Evolutionary conservation across 2,113 vertebrate genomes (phyloP).

Genomic region (Nesospiza acunhae): DNA sequence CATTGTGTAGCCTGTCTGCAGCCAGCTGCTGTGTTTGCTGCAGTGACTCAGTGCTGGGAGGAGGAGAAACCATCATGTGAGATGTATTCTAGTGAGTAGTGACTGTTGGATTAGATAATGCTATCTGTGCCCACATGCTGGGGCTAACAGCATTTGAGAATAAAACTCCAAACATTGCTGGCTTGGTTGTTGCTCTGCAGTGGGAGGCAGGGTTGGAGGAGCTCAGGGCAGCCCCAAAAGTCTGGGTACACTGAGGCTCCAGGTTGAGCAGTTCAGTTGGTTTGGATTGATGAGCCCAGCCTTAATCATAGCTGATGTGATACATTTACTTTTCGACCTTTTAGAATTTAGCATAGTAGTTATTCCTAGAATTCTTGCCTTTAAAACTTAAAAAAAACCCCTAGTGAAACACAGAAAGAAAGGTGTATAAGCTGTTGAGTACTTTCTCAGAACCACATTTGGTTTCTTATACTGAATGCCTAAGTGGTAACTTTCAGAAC

Average conservation of each 20-base stretch:
- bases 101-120: slow-evolving; percentile 57
- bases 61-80: slow-evolving; percentile 38
- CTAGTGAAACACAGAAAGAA: background rate
- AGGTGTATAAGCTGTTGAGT: background rate
- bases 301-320: background rate
- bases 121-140: slow-evolving; percentile 27
- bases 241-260: rapidly evolving
- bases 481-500: background rate
- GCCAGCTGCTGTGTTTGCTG: slow-evolving; percentile 16
- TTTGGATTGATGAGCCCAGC: background rate
- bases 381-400: background rate
- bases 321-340: background rate
- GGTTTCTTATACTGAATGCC: background rate
- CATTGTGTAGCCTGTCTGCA: background rate
- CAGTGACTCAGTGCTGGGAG: slow-evolving; percentile 44
- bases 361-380: background rate
- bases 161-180: background rate
- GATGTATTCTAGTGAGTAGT: slow-evolving; percentile 38
- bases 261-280: background rate
- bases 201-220: background rate
- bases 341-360: background rate
- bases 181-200: background rate
- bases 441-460: background rate
- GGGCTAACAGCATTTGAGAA: background rate
- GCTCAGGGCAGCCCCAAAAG: background rate